These are phyloP conservation scores for Polylopha cassiicola DNA, from an alignment of 2,888 invertebrate species.

Conservation along the genomic window DNA sequence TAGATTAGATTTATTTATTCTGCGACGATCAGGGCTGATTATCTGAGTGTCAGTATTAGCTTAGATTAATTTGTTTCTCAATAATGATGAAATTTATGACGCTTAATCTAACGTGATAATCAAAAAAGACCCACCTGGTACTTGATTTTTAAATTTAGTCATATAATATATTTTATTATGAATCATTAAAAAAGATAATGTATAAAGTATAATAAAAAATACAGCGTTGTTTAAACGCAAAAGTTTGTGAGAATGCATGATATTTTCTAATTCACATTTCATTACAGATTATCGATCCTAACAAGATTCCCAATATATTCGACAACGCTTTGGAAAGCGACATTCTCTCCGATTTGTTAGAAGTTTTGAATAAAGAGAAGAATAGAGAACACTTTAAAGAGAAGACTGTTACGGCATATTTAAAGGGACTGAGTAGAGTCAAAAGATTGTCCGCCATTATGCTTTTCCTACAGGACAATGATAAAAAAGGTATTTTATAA, in stretches of 20 bases:
- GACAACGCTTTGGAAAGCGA: conserved; percentile 81
- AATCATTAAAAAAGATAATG: too few relatives aligned
- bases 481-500: conserved; percentile 75
- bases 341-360: conserved; percentile 78
- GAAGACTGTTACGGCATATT: conserved; percentile 65
- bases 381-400: conserved; percentile 48
- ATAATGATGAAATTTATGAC: too few relatives aligned
- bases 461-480: conserved; percentile 78
- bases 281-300: conserved; percentile 76
- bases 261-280: conserved; percentile 7
- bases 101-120: too few relatives aligned
- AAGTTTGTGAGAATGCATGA: not conserved
- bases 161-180: too few relatives aligned
- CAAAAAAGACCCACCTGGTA: too few relatives aligned
- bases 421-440: conserved; percentile 74
- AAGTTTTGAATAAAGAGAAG: conserved; percentile 58
- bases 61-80: too few relatives aligned
- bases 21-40: conserved; percentile 74
- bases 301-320: conserved; percentile 79
- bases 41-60: conserved; percentile 79
- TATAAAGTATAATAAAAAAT: too few relatives aligned
- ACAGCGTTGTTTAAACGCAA: too few relatives aligned
- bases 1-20: too few relatives aligned
- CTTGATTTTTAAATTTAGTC: too few relatives aligned
- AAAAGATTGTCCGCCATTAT: conserved; percentile 80